These are phyloP conservation scores for Melanostoma mellinum DNA, from an alignment of 2,888 invertebrate genomes.

Conservation along the genomic window DNA sequence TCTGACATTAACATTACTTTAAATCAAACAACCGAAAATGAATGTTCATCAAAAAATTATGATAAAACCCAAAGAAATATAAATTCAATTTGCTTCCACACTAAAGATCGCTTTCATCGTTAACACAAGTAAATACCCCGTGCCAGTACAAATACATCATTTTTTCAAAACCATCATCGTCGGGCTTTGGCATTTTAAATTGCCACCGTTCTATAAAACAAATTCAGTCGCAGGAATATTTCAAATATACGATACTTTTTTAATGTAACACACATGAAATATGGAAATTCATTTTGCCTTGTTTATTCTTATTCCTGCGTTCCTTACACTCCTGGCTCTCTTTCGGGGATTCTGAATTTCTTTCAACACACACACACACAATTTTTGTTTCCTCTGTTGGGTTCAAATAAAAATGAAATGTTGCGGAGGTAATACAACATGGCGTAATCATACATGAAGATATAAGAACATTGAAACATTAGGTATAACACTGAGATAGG, in stretches of 20 bases:
- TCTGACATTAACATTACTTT: too few species aligned
- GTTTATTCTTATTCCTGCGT: constrained; percentile 6
- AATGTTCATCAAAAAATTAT: too few species aligned
- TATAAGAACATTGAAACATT: constrained; percentile 54
- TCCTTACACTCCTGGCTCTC: not conserved
- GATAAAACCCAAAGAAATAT: too few species aligned
- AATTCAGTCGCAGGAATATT: constrained; percentile 15
- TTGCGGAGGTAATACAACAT: not conserved
- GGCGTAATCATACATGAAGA: constrained; percentile 49
- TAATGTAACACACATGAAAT: constrained; percentile 35
- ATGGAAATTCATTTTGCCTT: constrained; percentile 56
- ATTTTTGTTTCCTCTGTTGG: constrained; percentile 25
- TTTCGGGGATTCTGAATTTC: constrained; percentile 14
- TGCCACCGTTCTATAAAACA: not conserved
- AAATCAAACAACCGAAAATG: too few species aligned
- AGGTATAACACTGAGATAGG: constrained; percentile 27
- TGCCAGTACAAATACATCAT: too few species aligned
- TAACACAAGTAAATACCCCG: too few species aligned
- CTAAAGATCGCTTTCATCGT: too few species aligned
- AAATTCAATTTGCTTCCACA: too few species aligned
- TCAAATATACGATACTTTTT: constrained; percentile 25
- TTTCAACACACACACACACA: constrained; percentile 18
- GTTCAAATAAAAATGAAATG: constrained; percentile 28
- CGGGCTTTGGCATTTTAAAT: constrained; percentile 26
- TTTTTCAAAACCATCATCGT: too few species aligned